These are phyloP conservation scores for Drosophila koepferae DNA, from an alignment of 2,888 invertebrate genomes.

Conservation along the genomic window DNA sequence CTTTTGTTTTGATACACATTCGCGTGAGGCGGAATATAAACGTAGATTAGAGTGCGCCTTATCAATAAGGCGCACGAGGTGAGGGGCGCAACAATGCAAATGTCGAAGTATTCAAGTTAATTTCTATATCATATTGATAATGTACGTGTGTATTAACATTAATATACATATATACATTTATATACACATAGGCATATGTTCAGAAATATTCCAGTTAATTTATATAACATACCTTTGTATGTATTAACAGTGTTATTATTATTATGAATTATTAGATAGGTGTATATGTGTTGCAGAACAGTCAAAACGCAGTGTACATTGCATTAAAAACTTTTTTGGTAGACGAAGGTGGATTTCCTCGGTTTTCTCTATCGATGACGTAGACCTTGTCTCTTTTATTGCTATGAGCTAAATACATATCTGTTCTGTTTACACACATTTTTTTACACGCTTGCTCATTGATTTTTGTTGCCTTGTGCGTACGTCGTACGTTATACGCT, in stretches of 20 bases:
- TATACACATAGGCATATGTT: too few species aligned
- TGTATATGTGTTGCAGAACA: too few species aligned
- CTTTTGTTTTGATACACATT: slow-evolving; percentile 76
- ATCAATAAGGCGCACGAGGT: slow-evolving; percentile 47
- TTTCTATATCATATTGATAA: too few species aligned
- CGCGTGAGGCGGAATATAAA: slow-evolving; percentile 31
- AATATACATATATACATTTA: too few species aligned
- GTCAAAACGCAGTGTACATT: not conserved
- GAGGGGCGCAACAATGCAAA: slow-evolving; percentile 26
- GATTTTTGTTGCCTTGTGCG: slow-evolving; percentile 67
- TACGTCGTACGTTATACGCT: slow-evolving; percentile 27
- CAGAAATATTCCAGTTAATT: slow-evolving; percentile 14
- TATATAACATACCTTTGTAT: slow-evolving; percentile 3
- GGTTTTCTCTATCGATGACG: slow-evolving; percentile 53
- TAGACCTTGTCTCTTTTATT: slow-evolving; percentile 40
- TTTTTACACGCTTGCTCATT: slow-evolving; percentile 66
- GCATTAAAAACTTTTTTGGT: slow-evolving; percentile 5
- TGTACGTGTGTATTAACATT: not conserved
- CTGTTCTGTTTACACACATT: slow-evolving; percentile 63
- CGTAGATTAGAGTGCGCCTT: slow-evolving; percentile 44
- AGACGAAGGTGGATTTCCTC: slow-evolving; percentile 18
- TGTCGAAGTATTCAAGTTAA: slow-evolving; percentile 15
- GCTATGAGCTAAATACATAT: slow-evolving; percentile 40
- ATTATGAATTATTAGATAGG: not conserved
- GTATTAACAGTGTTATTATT: not conserved